Evolutionary conservation across 1,140 invertebrate species (phyloP).

Genomic region (Leptestheria dahalacensis): DNA sequence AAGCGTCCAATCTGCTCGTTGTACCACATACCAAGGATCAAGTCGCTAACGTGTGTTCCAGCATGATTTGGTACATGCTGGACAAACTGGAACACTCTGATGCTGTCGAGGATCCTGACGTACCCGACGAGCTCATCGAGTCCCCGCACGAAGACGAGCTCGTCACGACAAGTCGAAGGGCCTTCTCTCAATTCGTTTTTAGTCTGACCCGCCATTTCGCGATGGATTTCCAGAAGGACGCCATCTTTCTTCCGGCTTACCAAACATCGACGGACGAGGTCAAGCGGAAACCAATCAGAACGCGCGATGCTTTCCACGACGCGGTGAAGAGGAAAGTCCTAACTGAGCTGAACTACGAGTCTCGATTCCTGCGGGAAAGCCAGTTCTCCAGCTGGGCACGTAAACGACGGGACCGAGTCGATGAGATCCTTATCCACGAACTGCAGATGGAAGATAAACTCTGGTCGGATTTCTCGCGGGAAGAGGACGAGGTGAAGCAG

Average conservation of each 20-base stretch:
- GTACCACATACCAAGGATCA: too few relatives aligned
- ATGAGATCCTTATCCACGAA: conserved; percentile 50
- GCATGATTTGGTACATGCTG: too few relatives aligned
- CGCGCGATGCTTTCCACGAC: conserved; percentile 29
- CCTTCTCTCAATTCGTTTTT: not conserved
- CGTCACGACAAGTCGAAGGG: not conserved
- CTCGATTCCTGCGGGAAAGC: conserved; percentile 36
- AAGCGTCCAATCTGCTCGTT: too few relatives aligned
- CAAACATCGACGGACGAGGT: conserved; percentile 15
- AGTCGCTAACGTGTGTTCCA: too few relatives aligned
- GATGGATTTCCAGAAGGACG: conserved; percentile 12
- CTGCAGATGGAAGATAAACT: conserved; percentile 48
- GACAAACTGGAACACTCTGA: too few relatives aligned
- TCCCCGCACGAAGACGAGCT: conserved; percentile 26
- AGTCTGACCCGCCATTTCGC: not conserved
- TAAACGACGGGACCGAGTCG: conserved; percentile 53
- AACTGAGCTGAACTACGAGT: conserved; percentile 39
- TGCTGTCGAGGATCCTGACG: too few relatives aligned
- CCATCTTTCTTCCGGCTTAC: conserved; percentile 17
- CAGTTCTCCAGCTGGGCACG: conserved; percentile 46
- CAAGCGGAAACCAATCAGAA: conserved; percentile 24
- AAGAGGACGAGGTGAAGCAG: conserved; percentile 50
- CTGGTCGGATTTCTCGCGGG: conserved; percentile 54
- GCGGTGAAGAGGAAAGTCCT: conserved; percentile 37
- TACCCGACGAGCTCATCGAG: not conserved